A percentile compares a stretch with the other conserved stretches of the same genome.
phyloP scores from a whole-genome alignment of 53 echinoderm and acorn worm genomes.

The Paracentrotus lividus region DNA sequence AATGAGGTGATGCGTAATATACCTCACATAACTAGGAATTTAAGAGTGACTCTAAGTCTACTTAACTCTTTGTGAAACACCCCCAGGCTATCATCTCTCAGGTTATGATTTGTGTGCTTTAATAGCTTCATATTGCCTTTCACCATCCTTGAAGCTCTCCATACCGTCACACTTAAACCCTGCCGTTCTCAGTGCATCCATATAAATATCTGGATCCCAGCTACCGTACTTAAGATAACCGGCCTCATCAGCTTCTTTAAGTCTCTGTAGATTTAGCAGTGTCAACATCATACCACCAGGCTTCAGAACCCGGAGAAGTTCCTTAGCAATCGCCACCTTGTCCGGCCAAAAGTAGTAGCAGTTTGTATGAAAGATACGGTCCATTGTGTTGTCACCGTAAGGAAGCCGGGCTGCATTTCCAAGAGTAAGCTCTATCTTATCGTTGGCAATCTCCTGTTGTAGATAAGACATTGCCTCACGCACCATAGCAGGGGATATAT shows the following conservation, averaged over 20 bases:
- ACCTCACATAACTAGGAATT: too few species aligned
- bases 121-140: neutral
- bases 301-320: slow-evolving; percentile 84
- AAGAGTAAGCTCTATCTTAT: slow-evolving; percentile 73
- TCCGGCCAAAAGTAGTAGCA: slow-evolving; percentile 99
- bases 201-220: slow-evolving; percentile 79
- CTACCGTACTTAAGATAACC: slow-evolving; percentile 72
- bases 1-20: too few species aligned
- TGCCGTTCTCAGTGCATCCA: slow-evolving; percentile 73
- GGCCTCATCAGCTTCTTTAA: slow-evolving; percentile 12
- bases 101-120: neutral
- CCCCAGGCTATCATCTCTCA: neutral
- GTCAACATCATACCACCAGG: slow-evolving; percentile 89
- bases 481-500: slow-evolving; percentile 89
- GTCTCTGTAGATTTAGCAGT: slow-evolving; percentile 30
- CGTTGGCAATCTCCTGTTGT: slow-evolving; percentile 74
- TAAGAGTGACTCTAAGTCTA: too few species aligned
- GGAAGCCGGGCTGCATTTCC: slow-evolving; percentile 85
- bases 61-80: too few species aligned
- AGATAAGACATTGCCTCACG: slow-evolving; percentile 68
- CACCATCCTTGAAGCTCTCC: slow-evolving; percentile 50
- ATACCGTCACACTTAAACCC: slow-evolving; percentile 78
- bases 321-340: slow-evolving; percentile 54
- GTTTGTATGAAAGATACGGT: slow-evolving; percentile 90
- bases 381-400: slow-evolving; percentile 81